Base-by-base conservation (phyloP, 92 coral and sea anemone species). In the Pocillopora grandis region DNA sequence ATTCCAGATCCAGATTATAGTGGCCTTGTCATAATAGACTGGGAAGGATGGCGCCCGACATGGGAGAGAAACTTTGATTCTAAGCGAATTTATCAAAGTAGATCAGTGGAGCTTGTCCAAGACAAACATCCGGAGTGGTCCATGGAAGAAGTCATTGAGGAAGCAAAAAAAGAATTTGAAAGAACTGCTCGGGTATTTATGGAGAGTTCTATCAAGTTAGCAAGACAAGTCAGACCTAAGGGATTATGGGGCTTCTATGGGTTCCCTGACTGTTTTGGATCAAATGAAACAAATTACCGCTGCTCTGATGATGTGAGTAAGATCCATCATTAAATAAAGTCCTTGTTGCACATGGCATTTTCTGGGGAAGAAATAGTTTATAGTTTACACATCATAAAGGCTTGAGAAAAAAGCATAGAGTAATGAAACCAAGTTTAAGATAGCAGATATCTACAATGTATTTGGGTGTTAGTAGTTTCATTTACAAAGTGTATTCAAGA, bases 201-300 rank as follows among this genome's bases (percentile, higher is more conserved):
- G 98, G 90, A 85, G 18, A 93, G 87, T 12, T 92, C 99, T 2
- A 83, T 97, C 10, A 88, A 87, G 71, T 86, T 97, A 6, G 99
- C 91, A 10, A 94, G 80, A 77, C 77, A 66, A 12, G 58, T 97
- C 23, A 87, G 99, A 65, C 98, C 99, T 12, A 87, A 95, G 66
- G 99, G 97, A n/a, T 81, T 92, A 42, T 97, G 99, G 99, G 99
- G 99, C 8, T 97, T 94, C 57, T 97, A 97, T 91, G 99, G 99
- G 11, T 97, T 94, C 52, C 99, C 99, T 71, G 92, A 89, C 78
- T 97, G 99, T 88, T 90, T 84, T 88, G 98, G 98, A 5, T 91
- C 80, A 63, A 74, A 86, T 57, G 84, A 89, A 18, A 89, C 90
- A 14, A 88, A 90, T 37, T 95, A 86, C 78, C 91, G 79, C 58